Conservation (phyloP, 2,113 vertebrate genomes). For the Hiodon tergisus region DNA sequence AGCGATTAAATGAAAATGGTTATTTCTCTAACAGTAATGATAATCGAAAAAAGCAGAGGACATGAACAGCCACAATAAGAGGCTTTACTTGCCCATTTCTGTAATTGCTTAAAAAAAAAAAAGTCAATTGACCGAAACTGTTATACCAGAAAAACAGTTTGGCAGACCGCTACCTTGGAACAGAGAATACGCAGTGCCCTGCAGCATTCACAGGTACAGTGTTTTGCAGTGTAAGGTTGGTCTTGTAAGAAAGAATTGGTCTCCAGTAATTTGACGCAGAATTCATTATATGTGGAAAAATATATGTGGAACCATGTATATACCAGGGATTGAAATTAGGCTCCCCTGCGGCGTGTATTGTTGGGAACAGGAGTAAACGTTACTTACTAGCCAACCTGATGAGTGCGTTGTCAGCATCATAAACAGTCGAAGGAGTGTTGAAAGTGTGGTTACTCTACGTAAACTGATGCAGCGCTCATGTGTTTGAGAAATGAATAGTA, state of each 20-base stretch:
- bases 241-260: background rate
- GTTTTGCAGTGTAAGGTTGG: conserved; percentile 15
- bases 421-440: too few species aligned
- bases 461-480: too few species aligned
- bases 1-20: conserved; percentile 38
- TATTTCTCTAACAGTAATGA: conserved; percentile 19
- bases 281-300: too few species aligned
- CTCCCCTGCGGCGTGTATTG: too few species aligned
- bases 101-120: conserved; percentile 26
- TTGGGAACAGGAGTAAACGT: too few species aligned
- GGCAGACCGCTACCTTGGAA: conserved; percentile 13
- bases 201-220: conserved; percentile 33
- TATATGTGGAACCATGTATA: too few species aligned
- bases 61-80: conserved; percentile 28
- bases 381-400: too few species aligned
- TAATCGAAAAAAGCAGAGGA: conserved; percentile 22
- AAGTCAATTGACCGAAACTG: conserved; percentile 12
- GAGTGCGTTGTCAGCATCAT: too few species aligned
- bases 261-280: too few species aligned
- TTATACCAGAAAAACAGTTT: background rate
- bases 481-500: too few species aligned
- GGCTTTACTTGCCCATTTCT: conserved; percentile 33
- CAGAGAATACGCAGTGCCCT: conserved; percentile 23
- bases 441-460: too few species aligned
- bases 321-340: too few species aligned